Evolutionary conservation across 2,797 vertebrate genomes (phyloP).

Genomic region (Schizothorax lantsangensis): DNA sequence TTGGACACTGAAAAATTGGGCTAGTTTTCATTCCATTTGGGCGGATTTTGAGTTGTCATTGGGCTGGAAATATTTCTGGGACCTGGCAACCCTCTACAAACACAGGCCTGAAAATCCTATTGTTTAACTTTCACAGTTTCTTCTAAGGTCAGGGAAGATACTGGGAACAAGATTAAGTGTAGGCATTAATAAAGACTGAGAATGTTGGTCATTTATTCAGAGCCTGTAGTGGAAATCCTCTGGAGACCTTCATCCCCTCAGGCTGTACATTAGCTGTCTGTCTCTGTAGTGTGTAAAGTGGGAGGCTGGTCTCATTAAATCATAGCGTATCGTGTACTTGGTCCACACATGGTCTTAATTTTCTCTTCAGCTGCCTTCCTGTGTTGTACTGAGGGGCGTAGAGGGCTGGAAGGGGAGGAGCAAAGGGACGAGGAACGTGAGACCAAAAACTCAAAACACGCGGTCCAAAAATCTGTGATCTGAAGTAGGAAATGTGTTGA

Average conservation of each 20-base stretch:
- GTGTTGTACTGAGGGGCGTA: slow-evolving; percentile 35
- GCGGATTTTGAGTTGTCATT: no score
- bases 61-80: no score
- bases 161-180: neutral
- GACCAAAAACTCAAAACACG: slow-evolving; percentile 37
- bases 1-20: no score
- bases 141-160: neutral
- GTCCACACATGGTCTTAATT: slow-evolving; percentile 68
- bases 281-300: slow-evolving; percentile 41
- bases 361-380: slow-evolving; percentile 62
- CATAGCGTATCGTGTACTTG: neutral
- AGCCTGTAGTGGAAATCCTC: slow-evolving; percentile 14
- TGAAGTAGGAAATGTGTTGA: slow-evolving; percentile 16
- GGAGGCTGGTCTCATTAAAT: slow-evolving; percentile 30
- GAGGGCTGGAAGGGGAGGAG: slow-evolving; percentile 44
- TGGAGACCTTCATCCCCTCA: neutral
- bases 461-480: slow-evolving; percentile 1
- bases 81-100: neutral
- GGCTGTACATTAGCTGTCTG: slow-evolving; percentile 14
- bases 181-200: slow-evolving; percentile 9
- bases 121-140: neutral
- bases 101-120: neutral
- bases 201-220: slow-evolving; percentile 14
- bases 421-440: slow-evolving; percentile 33
- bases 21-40: no score